Percentiles rank a stretch among this genome's conserved stretches.
phyloP scores from a whole-genome alignment of 2,113 vertebrate genomes.

The Colossoma macropomum region DNA sequence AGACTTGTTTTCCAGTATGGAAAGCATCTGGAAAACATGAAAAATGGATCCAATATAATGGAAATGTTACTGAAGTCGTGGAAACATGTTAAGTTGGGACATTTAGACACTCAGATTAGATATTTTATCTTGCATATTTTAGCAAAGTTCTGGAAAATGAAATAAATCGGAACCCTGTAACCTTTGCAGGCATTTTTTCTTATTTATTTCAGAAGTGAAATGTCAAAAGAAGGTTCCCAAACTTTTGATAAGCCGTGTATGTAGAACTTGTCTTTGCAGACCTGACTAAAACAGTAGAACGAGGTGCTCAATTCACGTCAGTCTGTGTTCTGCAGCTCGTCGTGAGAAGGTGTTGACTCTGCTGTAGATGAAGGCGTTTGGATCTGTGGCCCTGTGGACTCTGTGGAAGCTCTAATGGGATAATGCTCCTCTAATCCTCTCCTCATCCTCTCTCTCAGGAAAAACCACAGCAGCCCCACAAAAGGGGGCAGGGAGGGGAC shows the following conservation, averaged over 20 bases:
- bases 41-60: too few species aligned
- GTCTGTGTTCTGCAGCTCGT: constrained; percentile 9
- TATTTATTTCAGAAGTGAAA: too few species aligned
- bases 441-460: constrained; percentile 78
- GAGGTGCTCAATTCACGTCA: not conserved
- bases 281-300: not conserved
- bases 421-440: constrained; percentile 83
- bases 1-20: too few species aligned
- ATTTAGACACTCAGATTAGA: too few species aligned
- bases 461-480: constrained; percentile 56
- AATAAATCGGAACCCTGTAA: too few species aligned
- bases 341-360: constrained; percentile 32
- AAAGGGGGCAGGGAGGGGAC: constrained; percentile 54
- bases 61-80: too few species aligned
- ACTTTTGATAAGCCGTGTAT: not conserved
- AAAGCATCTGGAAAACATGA: too few species aligned
- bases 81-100: too few species aligned
- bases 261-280: not conserved
- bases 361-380: constrained; percentile 66
- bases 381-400: constrained; percentile 65
- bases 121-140: too few species aligned
- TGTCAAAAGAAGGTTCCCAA: too few species aligned
- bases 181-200: too few species aligned
- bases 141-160: too few species aligned
- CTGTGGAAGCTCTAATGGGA: constrained; percentile 76